A percentile compares a stretch with the other conserved stretches of the same genome.
Conservation (phyloP, 1,140 invertebrate genomes). For the Trichogramma pretiosum region DNA sequence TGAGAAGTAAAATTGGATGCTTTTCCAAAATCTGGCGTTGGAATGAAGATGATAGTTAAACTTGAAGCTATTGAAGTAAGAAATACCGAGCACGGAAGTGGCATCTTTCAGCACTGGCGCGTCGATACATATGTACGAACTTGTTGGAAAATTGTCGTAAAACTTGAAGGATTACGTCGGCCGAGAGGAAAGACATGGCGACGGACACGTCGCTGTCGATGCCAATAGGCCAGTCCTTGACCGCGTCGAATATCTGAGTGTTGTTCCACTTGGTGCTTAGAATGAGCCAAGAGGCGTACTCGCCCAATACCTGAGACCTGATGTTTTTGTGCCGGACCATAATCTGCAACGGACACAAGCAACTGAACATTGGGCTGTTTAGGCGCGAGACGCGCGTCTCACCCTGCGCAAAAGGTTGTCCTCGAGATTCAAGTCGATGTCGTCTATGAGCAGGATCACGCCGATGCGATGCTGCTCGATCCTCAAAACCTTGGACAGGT, state of each 20-base stretch:
- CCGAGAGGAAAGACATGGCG: conserved; percentile 9
- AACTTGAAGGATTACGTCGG: not conserved
- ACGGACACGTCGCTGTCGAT: conserved; percentile 11
- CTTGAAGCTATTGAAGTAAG: too few species aligned
- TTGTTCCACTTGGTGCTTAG: conserved; percentile 14
- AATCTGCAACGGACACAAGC: not conserved
- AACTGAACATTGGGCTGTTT: not conserved
- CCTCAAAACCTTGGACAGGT: not conserved
- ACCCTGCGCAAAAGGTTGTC: conserved; percentile 10
- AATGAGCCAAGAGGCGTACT: conserved; percentile 14
- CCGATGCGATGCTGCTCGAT: not conserved
- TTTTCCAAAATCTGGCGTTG: too few species aligned
- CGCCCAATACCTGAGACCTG: conserved; percentile 14
- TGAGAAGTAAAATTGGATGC: too few species aligned
- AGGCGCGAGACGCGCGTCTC: not conserved
- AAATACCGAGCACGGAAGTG: too few species aligned
- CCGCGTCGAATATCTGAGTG: conserved; percentile 15
- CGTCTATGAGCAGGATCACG: conserved; percentile 7
- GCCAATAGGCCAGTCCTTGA: conserved; percentile 15
- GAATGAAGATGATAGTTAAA: too few species aligned
- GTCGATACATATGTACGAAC: too few species aligned
- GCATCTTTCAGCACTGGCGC: too few species aligned
- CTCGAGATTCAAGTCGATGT: not conserved
- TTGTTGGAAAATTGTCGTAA: conserved; percentile 9
- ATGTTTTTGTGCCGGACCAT: not conserved